Percentiles rank a stretch among this genome's conserved stretches.
These are phyloP conservation scores for Thereva unica DNA, from an alignment of 2,888 invertebrate species.

Conservation along the genomic window DNA sequence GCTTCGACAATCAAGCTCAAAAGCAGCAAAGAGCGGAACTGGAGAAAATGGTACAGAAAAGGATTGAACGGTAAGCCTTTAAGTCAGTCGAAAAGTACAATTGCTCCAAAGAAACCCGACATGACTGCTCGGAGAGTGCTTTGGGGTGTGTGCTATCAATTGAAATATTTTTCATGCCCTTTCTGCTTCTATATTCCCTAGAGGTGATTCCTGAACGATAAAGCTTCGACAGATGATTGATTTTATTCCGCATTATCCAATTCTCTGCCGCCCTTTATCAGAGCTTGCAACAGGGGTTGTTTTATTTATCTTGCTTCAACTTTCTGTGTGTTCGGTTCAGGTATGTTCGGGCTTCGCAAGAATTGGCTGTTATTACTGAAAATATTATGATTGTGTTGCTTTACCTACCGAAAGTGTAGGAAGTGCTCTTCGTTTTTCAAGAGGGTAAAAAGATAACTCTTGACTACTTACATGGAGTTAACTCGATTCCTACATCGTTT, in stretches of 20 bases:
- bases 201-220: background rate
- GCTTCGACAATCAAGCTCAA: slow-evolving; percentile 1
- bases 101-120: background rate
- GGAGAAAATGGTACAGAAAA: background rate
- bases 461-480: no score
- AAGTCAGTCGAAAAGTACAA: slow-evolving; percentile 4
- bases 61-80: slow-evolving; percentile 22
- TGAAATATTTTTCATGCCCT: background rate
- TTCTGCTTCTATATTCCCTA: background rate
- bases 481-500: no score
- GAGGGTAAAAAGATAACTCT: no score
- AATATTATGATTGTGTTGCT: no score
- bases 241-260: slow-evolving; percentile 9
- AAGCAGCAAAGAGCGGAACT: slow-evolving; percentile 2
- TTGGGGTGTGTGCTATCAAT: background rate
- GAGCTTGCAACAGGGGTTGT: background rate
- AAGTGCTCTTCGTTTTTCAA: no score
- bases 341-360: no score
- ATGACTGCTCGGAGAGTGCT: background rate
- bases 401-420: no score
- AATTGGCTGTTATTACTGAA: no score
- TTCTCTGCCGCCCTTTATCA: background rate
- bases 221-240: background rate
- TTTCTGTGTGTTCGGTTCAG: background rate
- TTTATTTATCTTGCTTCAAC: slow-evolving; percentile 18